Percentiles rank a stretch among this genome's conserved stretches.
Evolutionary conservation across 1,140 invertebrate species (phyloP).

Genomic region (Oedothorax gibbosus): DNA sequence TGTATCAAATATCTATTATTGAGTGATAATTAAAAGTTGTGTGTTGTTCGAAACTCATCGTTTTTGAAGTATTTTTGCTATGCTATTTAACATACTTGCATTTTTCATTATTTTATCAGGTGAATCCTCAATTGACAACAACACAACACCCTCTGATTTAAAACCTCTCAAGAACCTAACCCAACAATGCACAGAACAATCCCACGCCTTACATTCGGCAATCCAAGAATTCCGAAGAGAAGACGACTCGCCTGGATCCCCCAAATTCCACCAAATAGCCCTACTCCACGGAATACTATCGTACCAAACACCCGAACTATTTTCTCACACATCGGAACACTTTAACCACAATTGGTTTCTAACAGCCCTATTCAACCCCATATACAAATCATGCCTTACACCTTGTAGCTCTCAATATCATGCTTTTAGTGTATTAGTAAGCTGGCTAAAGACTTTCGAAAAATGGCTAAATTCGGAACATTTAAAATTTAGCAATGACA

Average conservation of each 20-base stretch:
- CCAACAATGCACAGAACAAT: not conserved
- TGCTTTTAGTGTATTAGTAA: slow-evolving; percentile 24
- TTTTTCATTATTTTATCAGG: not conserved
- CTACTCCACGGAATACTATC: slow-evolving; percentile 43
- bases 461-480: not conserved
- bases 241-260: not conserved
- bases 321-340: not conserved
- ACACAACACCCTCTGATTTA: not conserved
- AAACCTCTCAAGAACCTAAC: not conserved
- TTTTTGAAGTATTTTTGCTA: too few relatives aligned
- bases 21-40: too few relatives aligned
- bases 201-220: not conserved
- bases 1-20: too few relatives aligned
- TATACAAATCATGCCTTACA: not conserved
- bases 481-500: not conserved
- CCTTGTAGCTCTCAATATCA: slow-evolving; percentile 29
- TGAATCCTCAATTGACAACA: too few relatives aligned
- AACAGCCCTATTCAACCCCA: slow-evolving; percentile 14
- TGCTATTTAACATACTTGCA: not conserved
- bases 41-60: too few relatives aligned
- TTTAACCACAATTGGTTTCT: slow-evolving; percentile 14
- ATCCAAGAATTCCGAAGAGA: not conserved
- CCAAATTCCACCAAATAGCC: slow-evolving; percentile 33
- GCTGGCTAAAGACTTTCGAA: slow-evolving; percentile 35
- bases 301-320: not conserved